Percentiles rank a stretch among this genome's conserved stretches.
Conservation (phyloP, 2,113 vertebrate species). For the Entomyzon cyanotis region DNA sequence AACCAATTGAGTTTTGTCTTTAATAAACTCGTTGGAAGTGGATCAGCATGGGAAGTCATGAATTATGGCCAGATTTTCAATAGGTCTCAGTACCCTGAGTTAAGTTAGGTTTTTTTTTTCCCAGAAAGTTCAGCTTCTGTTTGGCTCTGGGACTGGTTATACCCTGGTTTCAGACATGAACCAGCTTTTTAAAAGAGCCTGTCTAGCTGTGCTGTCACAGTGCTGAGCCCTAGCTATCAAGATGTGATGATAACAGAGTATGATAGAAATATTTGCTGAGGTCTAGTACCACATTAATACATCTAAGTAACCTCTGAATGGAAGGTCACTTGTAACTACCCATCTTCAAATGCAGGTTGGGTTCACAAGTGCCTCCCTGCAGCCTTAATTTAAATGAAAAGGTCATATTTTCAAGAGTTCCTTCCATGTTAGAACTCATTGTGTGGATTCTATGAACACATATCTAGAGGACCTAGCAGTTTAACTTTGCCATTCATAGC, state of each 20-base stretch:
- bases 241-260: neutral
- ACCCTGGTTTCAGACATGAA: neutral
- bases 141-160: neutral
- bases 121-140: neutral
- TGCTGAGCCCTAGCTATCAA: neutral
- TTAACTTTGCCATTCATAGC: neutral
- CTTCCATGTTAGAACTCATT: neutral
- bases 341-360: neutral
- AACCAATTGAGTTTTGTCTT: neutral
- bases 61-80: neutral
- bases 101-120: neutral
- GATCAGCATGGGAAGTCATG: neutral
- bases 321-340: neutral
- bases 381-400: neutral
- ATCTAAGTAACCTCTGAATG: neutral
- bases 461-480: neutral
- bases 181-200: neutral
- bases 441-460: neutral
- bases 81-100: neutral
- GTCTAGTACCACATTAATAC: neutral
- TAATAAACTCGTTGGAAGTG: neutral
- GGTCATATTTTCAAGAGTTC: neutral
- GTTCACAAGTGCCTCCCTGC: neutral
- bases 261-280: neutral
- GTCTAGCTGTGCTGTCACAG: neutral